Conservation (phyloP, 2,113 vertebrate genomes). For the Pterocles orientalis region DNA sequence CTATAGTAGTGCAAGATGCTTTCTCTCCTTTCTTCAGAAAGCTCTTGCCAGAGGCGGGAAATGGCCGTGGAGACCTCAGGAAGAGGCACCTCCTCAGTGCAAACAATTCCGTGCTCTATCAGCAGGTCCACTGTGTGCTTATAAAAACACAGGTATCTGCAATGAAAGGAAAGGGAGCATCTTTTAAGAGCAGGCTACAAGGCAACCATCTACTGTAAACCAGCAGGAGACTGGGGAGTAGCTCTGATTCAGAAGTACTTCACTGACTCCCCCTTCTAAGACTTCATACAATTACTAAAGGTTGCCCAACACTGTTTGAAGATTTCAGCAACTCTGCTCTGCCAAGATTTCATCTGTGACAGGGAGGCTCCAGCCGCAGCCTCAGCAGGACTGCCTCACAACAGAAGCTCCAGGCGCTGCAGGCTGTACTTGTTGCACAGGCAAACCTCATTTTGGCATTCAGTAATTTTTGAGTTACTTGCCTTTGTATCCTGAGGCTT, state of each 20-base stretch:
- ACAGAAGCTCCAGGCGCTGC: not conserved
- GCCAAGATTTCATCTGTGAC: not conserved
- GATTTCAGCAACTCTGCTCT: not conserved
- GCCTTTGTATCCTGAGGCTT: not conserved
- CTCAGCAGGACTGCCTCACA: not conserved
- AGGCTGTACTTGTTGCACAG: not conserved
- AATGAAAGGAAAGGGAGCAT: conserved; percentile 47
- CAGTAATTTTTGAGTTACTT: not conserved
- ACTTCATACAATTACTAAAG: not conserved
- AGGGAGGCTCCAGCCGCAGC: not conserved
- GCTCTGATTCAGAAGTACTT: not conserved
- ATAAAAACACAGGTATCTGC: conserved; percentile 85
- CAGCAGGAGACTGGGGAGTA: not conserved
- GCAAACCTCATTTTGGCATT: not conserved
- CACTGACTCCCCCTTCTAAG: not conserved
- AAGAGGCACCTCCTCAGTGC: conserved; percentile 65
- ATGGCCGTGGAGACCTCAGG: conserved; percentile 82
- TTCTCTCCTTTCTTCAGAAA: conserved; percentile 74
- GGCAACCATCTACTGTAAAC: not conserved
- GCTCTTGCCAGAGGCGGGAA: conserved; percentile 82
- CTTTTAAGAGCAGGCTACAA: conserved; percentile 5
- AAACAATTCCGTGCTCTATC: conserved; percentile 69
- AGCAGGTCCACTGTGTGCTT: conserved; percentile 81
- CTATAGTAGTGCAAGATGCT: conserved; percentile 66
- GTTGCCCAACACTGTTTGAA: not conserved